Evolutionary conservation across 2,888 invertebrate species (phyloP).

Genomic region (Corbicula japonica): DNA sequence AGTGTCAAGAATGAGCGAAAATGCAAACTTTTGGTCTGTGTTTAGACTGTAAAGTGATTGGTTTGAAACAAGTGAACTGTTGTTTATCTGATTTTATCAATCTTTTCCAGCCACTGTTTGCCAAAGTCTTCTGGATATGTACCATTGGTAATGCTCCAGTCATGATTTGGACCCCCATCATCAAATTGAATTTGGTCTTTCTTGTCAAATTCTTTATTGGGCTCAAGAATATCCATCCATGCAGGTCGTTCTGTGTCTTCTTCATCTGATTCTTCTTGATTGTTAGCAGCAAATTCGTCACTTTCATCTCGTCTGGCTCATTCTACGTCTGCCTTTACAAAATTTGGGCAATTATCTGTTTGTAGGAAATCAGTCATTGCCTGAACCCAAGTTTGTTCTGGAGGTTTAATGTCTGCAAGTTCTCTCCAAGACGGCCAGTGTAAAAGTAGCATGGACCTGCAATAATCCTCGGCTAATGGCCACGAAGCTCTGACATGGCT

Average conservation of each 20-base stretch:
- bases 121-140: constrained; percentile 47
- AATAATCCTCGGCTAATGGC: constrained; percentile 65
- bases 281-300: neutral
- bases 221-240: constrained; percentile 61
- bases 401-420: constrained; percentile 58
- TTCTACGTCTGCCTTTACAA: constrained; percentile 59
- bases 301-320: constrained; percentile 24
- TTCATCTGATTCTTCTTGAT: constrained; percentile 4
- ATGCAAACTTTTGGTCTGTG: too few species aligned
- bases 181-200: neutral
- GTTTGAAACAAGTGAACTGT: too few species aligned
- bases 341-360: constrained; percentile 49
- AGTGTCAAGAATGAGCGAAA: too few species aligned
- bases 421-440: constrained; percentile 63
- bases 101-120: constrained; percentile 18
- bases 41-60: too few species aligned
- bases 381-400: constrained; percentile 50
- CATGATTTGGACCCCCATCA: constrained; percentile 1
- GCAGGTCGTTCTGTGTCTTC: constrained; percentile 47
- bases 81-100: too few species aligned
- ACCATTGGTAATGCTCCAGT: neutral
- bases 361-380: constrained; percentile 42
- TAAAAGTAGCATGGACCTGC: constrained; percentile 51
- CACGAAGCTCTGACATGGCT: constrained; percentile 51
- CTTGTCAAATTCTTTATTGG: constrained; percentile 22